A percentile compares a stretch with the other conserved stretches of the same genome.
Conservation (phyloP, 92 coral and sea anemone species). For the Zoanthus solanderi region DNA sequence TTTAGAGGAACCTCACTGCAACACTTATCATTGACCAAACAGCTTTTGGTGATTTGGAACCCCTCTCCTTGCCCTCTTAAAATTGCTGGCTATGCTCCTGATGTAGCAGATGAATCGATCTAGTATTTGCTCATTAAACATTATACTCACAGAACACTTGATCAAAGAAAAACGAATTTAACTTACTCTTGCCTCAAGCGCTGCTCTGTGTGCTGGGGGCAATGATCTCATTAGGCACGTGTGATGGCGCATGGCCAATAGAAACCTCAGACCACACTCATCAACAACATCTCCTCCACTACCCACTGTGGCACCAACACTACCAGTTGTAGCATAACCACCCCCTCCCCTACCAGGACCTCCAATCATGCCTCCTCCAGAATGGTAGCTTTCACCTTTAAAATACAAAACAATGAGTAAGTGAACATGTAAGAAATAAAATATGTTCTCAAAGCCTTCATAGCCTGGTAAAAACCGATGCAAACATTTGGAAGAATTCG, state of each 20-base stretch:
- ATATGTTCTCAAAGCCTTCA: too few species aligned
- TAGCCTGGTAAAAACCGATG: too few species aligned
- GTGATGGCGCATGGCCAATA: constrained; percentile 97
- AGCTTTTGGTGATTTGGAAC: too few species aligned
- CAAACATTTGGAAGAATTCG: too few species aligned
- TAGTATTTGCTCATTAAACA: too few species aligned
- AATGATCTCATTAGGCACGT: constrained; percentile 95
- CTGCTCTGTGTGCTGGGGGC: constrained; percentile 87
- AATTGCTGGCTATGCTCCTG: too few species aligned
- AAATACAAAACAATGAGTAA: too few species aligned
- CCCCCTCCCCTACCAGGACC: constrained; percentile 99
- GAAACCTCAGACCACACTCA: constrained; percentile 96
- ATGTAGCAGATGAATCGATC: too few species aligned
- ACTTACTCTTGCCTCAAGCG: constrained; percentile 85
- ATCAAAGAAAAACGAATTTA: neutral
- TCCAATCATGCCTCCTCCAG: constrained; percentile 91
- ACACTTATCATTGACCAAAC: too few species aligned
- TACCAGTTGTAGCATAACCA: constrained; percentile 99
- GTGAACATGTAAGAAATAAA: too few species aligned
- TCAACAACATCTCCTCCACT: constrained; percentile 99
- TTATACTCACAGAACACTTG: neutral
- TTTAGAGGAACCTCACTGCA: too few species aligned
- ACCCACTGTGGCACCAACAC: constrained; percentile 99
- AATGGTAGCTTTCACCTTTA: constrained; percentile 74
- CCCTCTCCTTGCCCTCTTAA: too few species aligned